Percentiles rank a stretch among this genome's conserved stretches.
Conservation (phyloP, 2,797 vertebrate species). For the Gallirallus australis region DNA sequence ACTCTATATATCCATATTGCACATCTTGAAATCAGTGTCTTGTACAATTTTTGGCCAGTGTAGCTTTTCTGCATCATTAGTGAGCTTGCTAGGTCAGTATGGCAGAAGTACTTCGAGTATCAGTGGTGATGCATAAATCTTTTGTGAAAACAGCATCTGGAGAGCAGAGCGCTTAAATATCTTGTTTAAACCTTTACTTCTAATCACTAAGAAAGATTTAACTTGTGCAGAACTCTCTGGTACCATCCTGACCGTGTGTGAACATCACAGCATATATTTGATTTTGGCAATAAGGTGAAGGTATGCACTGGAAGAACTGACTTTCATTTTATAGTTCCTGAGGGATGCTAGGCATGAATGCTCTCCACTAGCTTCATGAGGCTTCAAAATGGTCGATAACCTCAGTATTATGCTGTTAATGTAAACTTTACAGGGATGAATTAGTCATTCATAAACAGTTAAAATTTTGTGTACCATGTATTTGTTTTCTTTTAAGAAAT, state of each 20-base stretch:
- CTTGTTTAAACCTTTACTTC: conserved; percentile 9
- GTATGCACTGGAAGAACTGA: background rate
- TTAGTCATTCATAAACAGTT: conserved; percentile 6
- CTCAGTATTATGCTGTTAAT: background rate
- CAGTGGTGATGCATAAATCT: background rate
- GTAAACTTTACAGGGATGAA: background rate
- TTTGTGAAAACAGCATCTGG: background rate
- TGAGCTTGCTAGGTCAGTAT: background rate
- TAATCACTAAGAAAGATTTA: background rate
- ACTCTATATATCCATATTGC: background rate
- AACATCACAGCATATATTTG: background rate
- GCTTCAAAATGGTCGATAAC: conserved; percentile 15
- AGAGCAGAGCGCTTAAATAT: background rate
- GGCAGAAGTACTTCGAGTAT: background rate
- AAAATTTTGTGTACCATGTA: background rate
- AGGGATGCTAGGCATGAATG: background rate
- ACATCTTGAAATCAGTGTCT: background rate
- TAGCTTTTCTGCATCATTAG: background rate
- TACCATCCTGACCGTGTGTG: background rate
- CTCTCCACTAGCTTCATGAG: background rate
- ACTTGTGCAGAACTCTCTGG: background rate
- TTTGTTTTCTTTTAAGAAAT: background rate
- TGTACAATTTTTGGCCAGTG: background rate
- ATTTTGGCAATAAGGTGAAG: background rate
- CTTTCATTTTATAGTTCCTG: conserved; percentile 4